These are phyloP conservation scores for Sarcophaga carnaria DNA, from an alignment of 2,888 invertebrate genomes.

Conservation along the genomic window DNA sequence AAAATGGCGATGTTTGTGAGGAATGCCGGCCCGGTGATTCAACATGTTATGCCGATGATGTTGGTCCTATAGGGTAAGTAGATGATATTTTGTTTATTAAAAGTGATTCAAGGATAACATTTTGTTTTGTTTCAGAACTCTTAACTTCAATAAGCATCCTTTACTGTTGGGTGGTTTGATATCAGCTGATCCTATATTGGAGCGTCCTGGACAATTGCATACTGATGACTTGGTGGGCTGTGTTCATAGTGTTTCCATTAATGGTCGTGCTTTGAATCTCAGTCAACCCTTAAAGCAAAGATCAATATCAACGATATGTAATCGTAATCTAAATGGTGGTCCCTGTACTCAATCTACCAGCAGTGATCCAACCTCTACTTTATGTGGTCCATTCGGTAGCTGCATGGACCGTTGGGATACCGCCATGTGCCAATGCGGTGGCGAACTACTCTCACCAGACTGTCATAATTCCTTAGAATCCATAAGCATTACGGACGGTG, in stretches of 20 bases:
- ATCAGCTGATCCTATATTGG: conserved; percentile 92
- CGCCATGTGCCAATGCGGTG: conserved; percentile 88
- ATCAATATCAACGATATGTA: conserved; percentile 90
- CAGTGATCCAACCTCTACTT: conserved; percentile 78
- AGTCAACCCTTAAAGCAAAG: conserved; percentile 89
- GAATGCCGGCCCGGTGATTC: conserved; percentile 93
- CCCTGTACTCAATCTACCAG: conserved; percentile 84
- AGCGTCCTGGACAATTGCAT: conserved; percentile 94
- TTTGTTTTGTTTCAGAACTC: conserved; percentile 86
- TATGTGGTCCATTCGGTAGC: conserved; percentile 86
- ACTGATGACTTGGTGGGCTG: conserved; percentile 97
- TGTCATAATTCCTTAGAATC: conserved; percentile 91
- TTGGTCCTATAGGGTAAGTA: conserved; percentile 93
- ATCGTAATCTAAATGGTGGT: conserved; percentile 86
- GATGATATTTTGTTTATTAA: background rate
- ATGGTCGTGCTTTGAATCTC: conserved; percentile 91
- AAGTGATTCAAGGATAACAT: background rate
- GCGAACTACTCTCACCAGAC: conserved; percentile 88
- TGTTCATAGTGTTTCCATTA: conserved; percentile 93
- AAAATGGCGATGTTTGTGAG: conserved; percentile 92
- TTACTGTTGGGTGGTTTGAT: conserved; percentile 92
- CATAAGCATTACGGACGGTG: conserved; percentile 89
- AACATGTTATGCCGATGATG: conserved; percentile 92
- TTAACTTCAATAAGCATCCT: conserved; percentile 95
- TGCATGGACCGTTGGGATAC: conserved; percentile 94